Conservation (phyloP, 2,888 invertebrate species). For the Leptarthrus brevirostris region DNA sequence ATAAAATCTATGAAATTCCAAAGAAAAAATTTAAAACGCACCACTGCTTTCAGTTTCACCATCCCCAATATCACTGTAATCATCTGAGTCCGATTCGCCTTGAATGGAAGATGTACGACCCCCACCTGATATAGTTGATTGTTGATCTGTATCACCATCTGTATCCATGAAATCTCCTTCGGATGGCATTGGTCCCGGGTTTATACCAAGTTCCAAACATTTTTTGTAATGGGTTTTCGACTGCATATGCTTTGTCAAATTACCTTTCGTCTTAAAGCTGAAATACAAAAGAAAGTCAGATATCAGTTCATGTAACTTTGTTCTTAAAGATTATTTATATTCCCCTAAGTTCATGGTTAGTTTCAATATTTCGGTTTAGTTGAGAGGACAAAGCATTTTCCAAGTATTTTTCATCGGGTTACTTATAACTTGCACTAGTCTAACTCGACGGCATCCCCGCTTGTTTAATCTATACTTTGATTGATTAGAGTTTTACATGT, state of each 20-base stretch:
- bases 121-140: slow-evolving; percentile 63
- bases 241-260: slow-evolving; percentile 98
- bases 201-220: slow-evolving; percentile 85
- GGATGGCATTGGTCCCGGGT: slow-evolving; percentile 77
- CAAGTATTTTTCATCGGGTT: no score
- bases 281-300: no score
- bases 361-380: no score
- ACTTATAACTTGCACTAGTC: no score
- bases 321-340: no score
- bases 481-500: no score
- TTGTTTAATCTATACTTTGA: no score
- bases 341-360: no score
- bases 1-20: background rate
- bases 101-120: slow-evolving; percentile 66
- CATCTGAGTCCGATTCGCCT: slow-evolving; percentile 75
- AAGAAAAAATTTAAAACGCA: slow-evolving; percentile 64
- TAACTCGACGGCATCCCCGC: no score
- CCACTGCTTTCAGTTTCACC: slow-evolving; percentile 77
- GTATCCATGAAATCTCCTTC: slow-evolving; percentile 72
- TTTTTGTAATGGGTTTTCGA: slow-evolving; percentile 97
- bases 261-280: slow-evolving; percentile 98
- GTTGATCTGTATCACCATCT: slow-evolving; percentile 67
- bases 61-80: slow-evolving; percentile 75
- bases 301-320: no score
- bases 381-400: no score